These are phyloP conservation scores for Lasioglossum leucozonium DNA, from an alignment of 2,888 invertebrate genomes.

Conservation along the genomic window DNA sequence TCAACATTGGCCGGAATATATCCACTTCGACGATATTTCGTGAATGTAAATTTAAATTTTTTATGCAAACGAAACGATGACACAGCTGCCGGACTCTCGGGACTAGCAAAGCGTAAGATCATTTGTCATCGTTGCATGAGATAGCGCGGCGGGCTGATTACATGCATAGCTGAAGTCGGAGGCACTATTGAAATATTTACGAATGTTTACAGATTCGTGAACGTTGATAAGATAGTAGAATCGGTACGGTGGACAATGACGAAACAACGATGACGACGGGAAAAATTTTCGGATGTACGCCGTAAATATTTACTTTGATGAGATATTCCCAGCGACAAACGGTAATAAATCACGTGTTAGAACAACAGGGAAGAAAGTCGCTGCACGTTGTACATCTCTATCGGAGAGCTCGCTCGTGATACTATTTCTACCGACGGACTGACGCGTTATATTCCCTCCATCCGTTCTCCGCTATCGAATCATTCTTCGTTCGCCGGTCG, in stretches of 20 bases:
- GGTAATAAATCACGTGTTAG: neutral
- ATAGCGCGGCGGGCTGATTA: neutral
- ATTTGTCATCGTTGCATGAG: no score
- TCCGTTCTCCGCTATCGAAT: no score
- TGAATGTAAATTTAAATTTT: no score
- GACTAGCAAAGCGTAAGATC: no score
- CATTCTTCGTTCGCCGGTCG: neutral
- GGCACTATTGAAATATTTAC: neutral
- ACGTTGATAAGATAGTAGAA: neutral
- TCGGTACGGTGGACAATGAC: neutral
- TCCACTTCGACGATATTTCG: no score
- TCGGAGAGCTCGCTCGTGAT: neutral
- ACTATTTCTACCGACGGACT: neutral
- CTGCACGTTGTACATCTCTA: neutral
- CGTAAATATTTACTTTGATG: neutral
- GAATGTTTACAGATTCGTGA: neutral
- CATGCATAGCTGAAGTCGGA: neutral
- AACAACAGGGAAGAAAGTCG: slow-evolving; percentile 3
- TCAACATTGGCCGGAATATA: no score
- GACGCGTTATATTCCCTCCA: neutral
- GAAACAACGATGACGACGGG: neutral
- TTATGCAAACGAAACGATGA: no score
- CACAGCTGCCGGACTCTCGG: no score
- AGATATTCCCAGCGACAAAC: no score
- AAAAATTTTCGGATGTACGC: neutral